phyloP scores from a whole-genome alignment of 1,140 invertebrate species.

The Neuroterus valhalla region DNA sequence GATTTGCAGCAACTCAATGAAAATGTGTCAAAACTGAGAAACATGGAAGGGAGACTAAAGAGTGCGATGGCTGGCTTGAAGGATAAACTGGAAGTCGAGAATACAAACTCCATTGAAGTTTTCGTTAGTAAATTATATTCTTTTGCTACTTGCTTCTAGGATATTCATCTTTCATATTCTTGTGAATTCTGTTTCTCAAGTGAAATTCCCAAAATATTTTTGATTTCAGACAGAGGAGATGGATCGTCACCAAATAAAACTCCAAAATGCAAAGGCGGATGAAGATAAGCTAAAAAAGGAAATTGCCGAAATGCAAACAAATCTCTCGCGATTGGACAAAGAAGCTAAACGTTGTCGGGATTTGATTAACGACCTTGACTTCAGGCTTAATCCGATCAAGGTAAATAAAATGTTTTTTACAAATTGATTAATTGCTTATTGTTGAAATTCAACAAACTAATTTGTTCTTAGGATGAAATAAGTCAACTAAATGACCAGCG shows the following conservation, averaged over 20 bases:
- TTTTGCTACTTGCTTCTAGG: no score
- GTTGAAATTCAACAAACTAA: neutral
- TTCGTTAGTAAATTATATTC: no score
- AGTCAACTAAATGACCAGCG: slow-evolving; percentile 56
- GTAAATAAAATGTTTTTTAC: slow-evolving; percentile 39
- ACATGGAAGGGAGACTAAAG: slow-evolving; percentile 53
- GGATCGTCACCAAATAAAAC: slow-evolving; percentile 68
- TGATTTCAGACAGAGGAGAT: slow-evolving; percentile 70
- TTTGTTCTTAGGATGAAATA: slow-evolving; percentile 64
- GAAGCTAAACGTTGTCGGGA: slow-evolving; percentile 53
- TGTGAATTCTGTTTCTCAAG: neutral
- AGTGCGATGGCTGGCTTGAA: slow-evolving; percentile 66
- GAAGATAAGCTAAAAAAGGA: slow-evolving; percentile 61
- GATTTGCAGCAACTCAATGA: slow-evolving; percentile 52
- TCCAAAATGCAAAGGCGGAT: slow-evolving; percentile 63
- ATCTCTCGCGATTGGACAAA: slow-evolving; percentile 60
- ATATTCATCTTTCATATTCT: neutral
- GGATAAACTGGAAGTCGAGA: slow-evolving; percentile 65
- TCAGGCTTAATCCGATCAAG: slow-evolving; percentile 51
- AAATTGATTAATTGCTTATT: neutral
- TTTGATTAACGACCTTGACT: slow-evolving; percentile 46
- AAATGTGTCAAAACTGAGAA: slow-evolving; percentile 46
- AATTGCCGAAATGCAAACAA: slow-evolving; percentile 62
- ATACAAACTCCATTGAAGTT: slow-evolving; percentile 50
- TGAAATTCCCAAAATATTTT: slow-evolving; percentile 26